Evolutionary conservation across 2,113 vertebrate species (phyloP), one percentile per base, ranked within the genome.

Genomic region (Megaleporinus macrocephalus): DNA sequence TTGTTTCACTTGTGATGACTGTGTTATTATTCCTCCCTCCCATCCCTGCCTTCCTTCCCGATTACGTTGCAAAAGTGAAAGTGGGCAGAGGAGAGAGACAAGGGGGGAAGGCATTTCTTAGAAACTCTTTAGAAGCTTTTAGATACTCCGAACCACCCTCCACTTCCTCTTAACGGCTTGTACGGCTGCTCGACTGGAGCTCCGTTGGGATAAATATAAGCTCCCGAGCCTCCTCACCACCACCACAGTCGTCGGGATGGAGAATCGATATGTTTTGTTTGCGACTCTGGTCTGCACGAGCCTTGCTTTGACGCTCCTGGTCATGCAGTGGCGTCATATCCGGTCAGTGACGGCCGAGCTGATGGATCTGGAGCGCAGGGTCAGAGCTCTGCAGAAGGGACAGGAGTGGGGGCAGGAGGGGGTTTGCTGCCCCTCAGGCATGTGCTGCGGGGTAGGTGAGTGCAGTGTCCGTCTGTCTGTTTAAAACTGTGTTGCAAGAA

Each of bases 1-100:
- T n/a, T 57, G 1, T n/a, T 22, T 6, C 30, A 3, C 16, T 51
- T 7, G 1, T 18, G 29, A 30, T 53, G 29, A 36, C 22, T 73
- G 18, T 4, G 7, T 20, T 22, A 16, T 22, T 20, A 70, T 66
- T 63, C 20, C 72, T 59, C 72, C 68, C 80, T 44, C 41, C 41
- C 41, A 44, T 44, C 71, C 72, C 14, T 70, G 49, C 36, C 24
- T 16, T 15, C 57, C 14, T 66, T 20, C 20, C 27, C 10, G 69
- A 59, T 78, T 27, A 81, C 75, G 69, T 82, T 61, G 14, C 47
- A 44, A 86, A 86, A 86, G 73, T 59, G 84, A 86, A 85, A 79
- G 62, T 74, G 72, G 49, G 41, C 41, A 59, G 16, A 9, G 16
- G 24, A 24, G 36, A 7, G 33, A 20, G 18, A 20, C 1, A 5